Base-by-base conservation (phyloP, 2,113 vertebrate species). In the Peromyscus californicus region DNA sequence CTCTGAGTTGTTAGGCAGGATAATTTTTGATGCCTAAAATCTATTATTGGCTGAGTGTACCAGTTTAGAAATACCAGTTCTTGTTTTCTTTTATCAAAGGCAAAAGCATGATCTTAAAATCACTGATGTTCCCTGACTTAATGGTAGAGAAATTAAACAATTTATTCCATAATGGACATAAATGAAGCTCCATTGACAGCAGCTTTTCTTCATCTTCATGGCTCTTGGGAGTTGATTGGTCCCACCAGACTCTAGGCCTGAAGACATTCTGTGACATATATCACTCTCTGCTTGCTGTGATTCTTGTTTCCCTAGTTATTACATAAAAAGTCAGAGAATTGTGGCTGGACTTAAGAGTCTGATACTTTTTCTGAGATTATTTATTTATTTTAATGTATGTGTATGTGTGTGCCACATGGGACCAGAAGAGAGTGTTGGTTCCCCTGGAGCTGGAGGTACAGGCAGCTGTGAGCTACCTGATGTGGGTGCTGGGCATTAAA, bases 21-120 rank as follows among this genome's bases (percentile, higher is more conserved):
- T 87, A 12, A 45, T 82, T 92, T 91, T 95, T 83, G 65, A 87
- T 89, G 36, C 75, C 79, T n/a, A 87, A 89, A 72, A 70, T 76
- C 51, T 86, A 69, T 70, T 75, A 78, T 70, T 59, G 59, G 7
- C 75, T 79, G 57, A 93, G 12, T 76, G 36, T 31, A 78, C 26
- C 45, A 69, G 39, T 39, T 96, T 95, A 78, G 85, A 95, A 88
- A 65, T 42, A 31, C 39, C 72, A 63, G 22, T 19, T 39, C 51
- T 54, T 90, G 67, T 93, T 75, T 94, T 76, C 36, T 54, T 5
- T 63, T 57, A 79, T 54, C n/a, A 70, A 90, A 97, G 88, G 12
- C 63, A 51, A 80, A 89, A 83, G 36, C 26, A 48, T 67, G 67
- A 63, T 84, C 10, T 24, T 89, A 59, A 72, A 89, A 91, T 51